phyloP scores from a whole-genome alignment of 1,140 invertebrate genomes.

The Himalopsyche phryganea region DNA sequence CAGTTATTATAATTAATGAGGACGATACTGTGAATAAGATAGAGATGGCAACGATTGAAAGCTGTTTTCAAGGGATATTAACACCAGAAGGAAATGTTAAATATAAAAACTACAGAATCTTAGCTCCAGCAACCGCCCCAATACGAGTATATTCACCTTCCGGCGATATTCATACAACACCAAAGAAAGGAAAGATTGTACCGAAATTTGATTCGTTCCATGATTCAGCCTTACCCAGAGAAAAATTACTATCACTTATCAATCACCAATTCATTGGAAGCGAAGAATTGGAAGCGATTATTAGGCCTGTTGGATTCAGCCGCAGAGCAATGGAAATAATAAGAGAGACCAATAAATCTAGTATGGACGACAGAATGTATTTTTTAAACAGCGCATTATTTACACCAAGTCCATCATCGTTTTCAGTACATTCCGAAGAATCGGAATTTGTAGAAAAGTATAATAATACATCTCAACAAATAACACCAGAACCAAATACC shows the following conservation, averaged over 20 bases:
- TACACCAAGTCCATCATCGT: slow-evolving; percentile 22
- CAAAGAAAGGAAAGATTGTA: slow-evolving; percentile 40
- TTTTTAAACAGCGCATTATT: slow-evolving; percentile 24
- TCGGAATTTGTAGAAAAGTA: background rate
- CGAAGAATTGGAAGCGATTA: slow-evolving; percentile 45
- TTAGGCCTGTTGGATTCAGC: slow-evolving; percentile 34
- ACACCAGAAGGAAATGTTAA: slow-evolving; percentile 43
- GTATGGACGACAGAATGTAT: slow-evolving; percentile 28
- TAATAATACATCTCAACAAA: background rate
- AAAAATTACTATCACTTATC: slow-evolving; percentile 45
- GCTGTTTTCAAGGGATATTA: slow-evolving; percentile 36
- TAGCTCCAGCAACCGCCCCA: slow-evolving; percentile 36
- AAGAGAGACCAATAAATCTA: slow-evolving; percentile 18
- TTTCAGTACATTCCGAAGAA: slow-evolving; percentile 30
- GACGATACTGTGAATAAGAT: slow-evolving; percentile 24
- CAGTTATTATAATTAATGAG: slow-evolving; percentile 26
- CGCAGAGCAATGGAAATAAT: slow-evolving; percentile 20
- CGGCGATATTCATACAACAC: slow-evolving; percentile 41
- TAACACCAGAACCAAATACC: background rate
- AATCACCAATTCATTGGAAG: slow-evolving; percentile 41
- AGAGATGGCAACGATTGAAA: slow-evolving; percentile 39
- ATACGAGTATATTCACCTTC: slow-evolving; percentile 42
- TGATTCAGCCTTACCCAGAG: slow-evolving; percentile 38
- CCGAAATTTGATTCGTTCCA: slow-evolving; percentile 42
- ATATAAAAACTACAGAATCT: slow-evolving; percentile 41